phyloP scores from a whole-genome alignment of 1,140 invertebrate genomes.

The Sycophaga agraensis region DNA sequence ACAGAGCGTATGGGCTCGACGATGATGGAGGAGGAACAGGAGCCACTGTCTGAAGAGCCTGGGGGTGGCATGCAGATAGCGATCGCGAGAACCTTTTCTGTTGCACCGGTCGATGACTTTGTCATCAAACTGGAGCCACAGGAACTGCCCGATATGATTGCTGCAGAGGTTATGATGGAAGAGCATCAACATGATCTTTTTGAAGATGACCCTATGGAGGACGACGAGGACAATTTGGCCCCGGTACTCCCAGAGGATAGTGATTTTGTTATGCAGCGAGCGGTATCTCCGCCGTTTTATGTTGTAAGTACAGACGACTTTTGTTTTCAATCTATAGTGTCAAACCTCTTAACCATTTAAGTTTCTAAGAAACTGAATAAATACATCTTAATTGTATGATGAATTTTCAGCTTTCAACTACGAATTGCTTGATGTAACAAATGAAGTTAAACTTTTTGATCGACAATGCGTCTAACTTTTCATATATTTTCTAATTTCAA shows the following conservation, averaged over 20 bases:
- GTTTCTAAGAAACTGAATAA: too few relatives aligned
- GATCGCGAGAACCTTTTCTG: conserved; percentile 11
- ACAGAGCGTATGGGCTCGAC: not conserved
- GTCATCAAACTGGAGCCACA: conserved; percentile 29
- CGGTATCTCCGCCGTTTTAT: conserved; percentile 25
- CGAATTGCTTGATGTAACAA: too few relatives aligned
- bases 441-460: too few relatives aligned
- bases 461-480: too few relatives aligned
- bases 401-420: too few relatives aligned
- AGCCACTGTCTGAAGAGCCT: not conserved
- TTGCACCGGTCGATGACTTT: not conserved
- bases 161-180: not conserved
- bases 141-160: conserved; percentile 6
- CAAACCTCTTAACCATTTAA: too few relatives aligned
- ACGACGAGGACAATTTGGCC: not conserved
- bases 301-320: conserved; percentile 1
- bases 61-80: conserved; percentile 3
- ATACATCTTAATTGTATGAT: too few relatives aligned
- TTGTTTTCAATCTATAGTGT: too few relatives aligned
- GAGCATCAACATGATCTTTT: not conserved
- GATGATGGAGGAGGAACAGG: conserved; percentile 10
- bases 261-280: conserved; percentile 16
- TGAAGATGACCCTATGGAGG: not conserved
- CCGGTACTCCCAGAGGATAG: not conserved
- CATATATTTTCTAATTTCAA: too few relatives aligned